Percentiles rank a stretch among this genome's conserved stretches.
These are phyloP conservation scores for Boulengeromyrus knoepffleri DNA, from an alignment of 2,113 vertebrate species.

Conservation along the genomic window DNA sequence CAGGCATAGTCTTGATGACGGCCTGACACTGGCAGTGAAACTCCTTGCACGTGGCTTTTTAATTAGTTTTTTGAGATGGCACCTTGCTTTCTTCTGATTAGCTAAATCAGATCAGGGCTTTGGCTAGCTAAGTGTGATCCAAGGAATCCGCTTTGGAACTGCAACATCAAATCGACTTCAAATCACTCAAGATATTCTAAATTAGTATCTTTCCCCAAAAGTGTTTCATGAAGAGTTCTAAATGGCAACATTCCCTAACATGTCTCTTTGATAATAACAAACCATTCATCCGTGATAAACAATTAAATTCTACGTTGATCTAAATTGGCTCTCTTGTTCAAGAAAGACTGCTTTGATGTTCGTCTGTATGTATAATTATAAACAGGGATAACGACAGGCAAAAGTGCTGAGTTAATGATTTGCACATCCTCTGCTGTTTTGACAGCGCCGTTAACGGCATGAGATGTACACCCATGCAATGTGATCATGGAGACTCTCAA, in stretches of 20 bases:
- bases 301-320: constrained; percentile 14
- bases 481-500: background rate
- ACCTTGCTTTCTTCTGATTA: background rate
- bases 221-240: background rate
- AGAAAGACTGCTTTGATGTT: background rate
- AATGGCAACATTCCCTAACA: background rate
- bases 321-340: background rate
- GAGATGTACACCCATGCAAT: background rate
- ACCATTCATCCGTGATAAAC: background rate
- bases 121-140: background rate
- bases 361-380: background rate
- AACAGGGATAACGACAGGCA: background rate
- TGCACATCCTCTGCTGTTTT: background rate
- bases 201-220: background rate
- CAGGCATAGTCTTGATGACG: background rate
- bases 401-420: background rate
- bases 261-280: background rate
- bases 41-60: background rate
- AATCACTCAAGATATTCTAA: background rate
- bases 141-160: background rate
- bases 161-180: background rate
- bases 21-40: background rate
- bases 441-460: background rate
- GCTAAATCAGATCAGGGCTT: background rate
- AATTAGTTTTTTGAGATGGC: background rate